Conservation (phyloP, 1,140 invertebrate species). For the Delia radicum region DNA sequence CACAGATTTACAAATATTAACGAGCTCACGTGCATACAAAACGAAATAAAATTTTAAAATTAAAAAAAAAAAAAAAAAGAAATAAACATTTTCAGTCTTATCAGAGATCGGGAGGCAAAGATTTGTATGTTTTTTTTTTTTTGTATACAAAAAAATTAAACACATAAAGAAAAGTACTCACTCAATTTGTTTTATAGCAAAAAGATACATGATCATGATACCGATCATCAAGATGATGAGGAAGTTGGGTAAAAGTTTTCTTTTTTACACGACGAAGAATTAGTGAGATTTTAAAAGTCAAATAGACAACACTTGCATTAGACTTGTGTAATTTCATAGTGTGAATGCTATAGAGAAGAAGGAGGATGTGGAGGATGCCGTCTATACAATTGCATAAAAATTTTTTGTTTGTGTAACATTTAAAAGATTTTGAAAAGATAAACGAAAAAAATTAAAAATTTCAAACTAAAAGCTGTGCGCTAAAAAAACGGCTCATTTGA, state of each 20-base stretch:
- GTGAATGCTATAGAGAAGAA: too few species aligned
- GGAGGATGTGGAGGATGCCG: too few species aligned
- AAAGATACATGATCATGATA: background rate
- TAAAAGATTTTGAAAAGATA: background rate
- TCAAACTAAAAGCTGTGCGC: background rate
- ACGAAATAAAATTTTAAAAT: background rate
- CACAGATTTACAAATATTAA: background rate
- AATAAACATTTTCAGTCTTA: conserved; percentile 3
- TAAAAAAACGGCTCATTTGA: conserved; percentile 19
- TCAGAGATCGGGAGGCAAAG: background rate
- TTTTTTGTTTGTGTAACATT: background rate
- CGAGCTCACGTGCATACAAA: background rate
- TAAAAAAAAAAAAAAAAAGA: background rate
- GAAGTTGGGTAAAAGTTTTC: conserved; percentile 6
- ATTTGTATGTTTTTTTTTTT: background rate
- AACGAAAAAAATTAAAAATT: background rate
- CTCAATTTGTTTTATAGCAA: conserved; percentile 2
- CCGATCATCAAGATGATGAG: background rate
- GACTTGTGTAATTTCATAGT: too few species aligned
- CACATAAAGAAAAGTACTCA: background rate
- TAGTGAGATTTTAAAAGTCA: conserved; percentile 12
- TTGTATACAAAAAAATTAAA: background rate
- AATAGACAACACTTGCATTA: background rate
- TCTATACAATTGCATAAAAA: too few species aligned
- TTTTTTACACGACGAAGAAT: background rate